Conservation (phyloP, 2,113 vertebrate species). For the Cavia porcellus region DNA sequence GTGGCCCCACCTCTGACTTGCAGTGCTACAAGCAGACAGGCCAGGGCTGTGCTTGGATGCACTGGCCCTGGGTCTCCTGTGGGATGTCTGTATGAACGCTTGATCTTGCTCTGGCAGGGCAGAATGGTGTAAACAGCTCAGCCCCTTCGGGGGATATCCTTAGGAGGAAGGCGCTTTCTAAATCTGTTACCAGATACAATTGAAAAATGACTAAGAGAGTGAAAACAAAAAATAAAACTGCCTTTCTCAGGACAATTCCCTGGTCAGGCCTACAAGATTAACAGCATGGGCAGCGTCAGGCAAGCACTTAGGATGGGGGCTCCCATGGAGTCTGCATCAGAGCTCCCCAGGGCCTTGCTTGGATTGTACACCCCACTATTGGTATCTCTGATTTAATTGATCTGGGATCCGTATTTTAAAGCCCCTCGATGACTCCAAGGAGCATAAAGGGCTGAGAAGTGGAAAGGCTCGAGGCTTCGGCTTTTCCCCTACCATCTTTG, state of each 20-base stretch:
- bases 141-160: neutral
- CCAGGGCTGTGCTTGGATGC: neutral
- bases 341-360: neutral
- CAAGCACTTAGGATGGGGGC: neutral
- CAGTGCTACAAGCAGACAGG: neutral
- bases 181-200: neutral
- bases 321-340: neutral
- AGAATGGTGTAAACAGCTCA: neutral
- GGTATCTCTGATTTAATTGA: neutral
- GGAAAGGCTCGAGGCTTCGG: neutral
- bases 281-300: neutral
- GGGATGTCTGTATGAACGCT: neutral
- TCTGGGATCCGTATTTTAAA: neutral
- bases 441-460: no score
- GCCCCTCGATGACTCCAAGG: no score
- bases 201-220: constrained; percentile 9
- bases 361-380: accelerated
- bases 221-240: neutral
- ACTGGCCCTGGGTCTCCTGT: neutral
- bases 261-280: neutral
- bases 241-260: neutral
- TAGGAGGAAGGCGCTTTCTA: neutral
- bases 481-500: neutral
- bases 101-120: neutral
- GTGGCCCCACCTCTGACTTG: neutral